Evolutionary conservation across 2,113 vertebrate species (phyloP).

Genomic region (Sapayoa aenigma): DNA sequence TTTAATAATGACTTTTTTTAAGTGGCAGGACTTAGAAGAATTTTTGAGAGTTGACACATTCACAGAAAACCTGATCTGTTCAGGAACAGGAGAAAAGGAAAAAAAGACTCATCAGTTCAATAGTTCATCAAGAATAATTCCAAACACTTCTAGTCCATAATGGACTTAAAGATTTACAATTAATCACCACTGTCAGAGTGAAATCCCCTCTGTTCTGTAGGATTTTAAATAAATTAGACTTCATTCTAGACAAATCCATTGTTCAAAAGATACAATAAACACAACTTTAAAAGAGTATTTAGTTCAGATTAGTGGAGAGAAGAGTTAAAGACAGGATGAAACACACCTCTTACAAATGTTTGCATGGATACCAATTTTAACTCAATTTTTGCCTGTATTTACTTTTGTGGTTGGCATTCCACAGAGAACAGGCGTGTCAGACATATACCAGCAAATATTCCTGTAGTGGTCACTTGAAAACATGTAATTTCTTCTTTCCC

Average conservation of each 20-base stretch:
- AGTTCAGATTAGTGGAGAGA: neutral
- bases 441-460: neutral
- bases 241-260: neutral
- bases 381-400: neutral
- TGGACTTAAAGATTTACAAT: neutral
- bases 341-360: neutral
- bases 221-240: neutral
- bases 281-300: neutral
- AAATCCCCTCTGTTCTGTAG: neutral
- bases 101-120: neutral
- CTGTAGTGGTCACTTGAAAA: neutral
- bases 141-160: neutral
- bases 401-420: neutral
- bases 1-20: neutral
- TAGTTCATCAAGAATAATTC: neutral
- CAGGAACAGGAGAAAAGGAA: neutral
- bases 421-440: neutral
- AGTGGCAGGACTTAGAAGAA: neutral
- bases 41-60: neutral
- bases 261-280: neutral
- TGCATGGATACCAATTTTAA: neutral
- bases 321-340: neutral
- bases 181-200: neutral
- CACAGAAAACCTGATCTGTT: neutral
- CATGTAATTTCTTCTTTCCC: neutral